Evolutionary conservation across 2,797 vertebrate species (phyloP).

Genomic region (Acrossocheilus wenchowensis): DNA sequence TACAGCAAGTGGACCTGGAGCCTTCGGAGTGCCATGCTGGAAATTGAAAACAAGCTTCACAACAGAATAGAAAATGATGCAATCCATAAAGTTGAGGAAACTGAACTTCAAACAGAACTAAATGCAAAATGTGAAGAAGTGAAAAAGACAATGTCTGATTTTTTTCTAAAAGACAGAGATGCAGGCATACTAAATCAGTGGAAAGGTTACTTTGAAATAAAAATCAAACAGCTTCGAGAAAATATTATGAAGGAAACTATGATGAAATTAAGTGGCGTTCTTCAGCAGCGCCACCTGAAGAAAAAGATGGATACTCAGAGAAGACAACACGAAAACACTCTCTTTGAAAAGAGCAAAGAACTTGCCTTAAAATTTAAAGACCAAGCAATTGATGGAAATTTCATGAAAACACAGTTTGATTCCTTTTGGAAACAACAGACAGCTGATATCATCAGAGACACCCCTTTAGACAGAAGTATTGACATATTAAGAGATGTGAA

Average conservation of each 20-base stretch:
- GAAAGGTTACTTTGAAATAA: slow-evolving; percentile 62
- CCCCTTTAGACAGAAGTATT: not conserved
- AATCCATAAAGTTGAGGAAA: not conserved
- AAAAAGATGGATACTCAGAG: slow-evolving; percentile 57
- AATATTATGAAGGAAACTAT: slow-evolving; percentile 57
- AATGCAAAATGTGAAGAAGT: slow-evolving; percentile 48
- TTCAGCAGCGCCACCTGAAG: slow-evolving; percentile 51
- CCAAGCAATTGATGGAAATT: slow-evolving; percentile 48
- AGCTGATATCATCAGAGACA: not conserved
- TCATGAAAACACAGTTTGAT: slow-evolving; percentile 39
- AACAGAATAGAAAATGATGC: slow-evolving; percentile 64
- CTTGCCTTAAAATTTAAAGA: slow-evolving; percentile 62
- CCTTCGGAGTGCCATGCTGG: slow-evolving; percentile 66
- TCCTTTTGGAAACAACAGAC: slow-evolving; percentile 32
- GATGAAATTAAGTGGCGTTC: slow-evolving; percentile 56
- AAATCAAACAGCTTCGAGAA: slow-evolving; percentile 57
- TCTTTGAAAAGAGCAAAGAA: slow-evolving; percentile 61
- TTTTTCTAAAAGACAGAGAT: slow-evolving; percentile 68
- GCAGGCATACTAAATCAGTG: slow-evolving; percentile 68
- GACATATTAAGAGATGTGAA: not conserved
- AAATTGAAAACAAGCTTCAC: slow-evolving; percentile 63
- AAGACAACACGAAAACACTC: slow-evolving; percentile 47
- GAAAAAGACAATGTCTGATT: slow-evolving; percentile 59
- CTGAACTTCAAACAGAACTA: slow-evolving; percentile 27
- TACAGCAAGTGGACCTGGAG: slow-evolving; percentile 75